A percentile compares a stretch with the other conserved stretches of the same genome.
These are phyloP conservation scores for Sussaba pulchella DNA, from an alignment of 2,888 invertebrate species.

Conservation along the genomic window DNA sequence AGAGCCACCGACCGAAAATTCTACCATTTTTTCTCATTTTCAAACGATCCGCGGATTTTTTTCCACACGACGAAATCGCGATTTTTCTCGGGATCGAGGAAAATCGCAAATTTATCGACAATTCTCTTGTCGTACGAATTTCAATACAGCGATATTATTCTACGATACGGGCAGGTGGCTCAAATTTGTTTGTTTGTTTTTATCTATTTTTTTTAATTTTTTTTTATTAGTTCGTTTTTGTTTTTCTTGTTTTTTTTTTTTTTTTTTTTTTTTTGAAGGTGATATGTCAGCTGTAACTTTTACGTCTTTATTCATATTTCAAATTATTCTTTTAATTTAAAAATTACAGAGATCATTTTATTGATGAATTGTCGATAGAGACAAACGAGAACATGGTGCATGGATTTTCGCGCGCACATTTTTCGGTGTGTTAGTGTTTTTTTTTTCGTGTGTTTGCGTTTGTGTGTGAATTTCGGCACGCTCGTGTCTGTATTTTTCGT, in stretches of 20 bases:
- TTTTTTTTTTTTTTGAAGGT: constrained; percentile 56
- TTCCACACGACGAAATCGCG: not conserved
- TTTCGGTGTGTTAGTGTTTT: constrained; percentile 11
- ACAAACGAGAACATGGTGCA: constrained; percentile 79
- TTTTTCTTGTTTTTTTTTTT: no score
- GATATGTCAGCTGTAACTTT: constrained; percentile 76
- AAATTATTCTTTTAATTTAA: constrained; percentile 82
- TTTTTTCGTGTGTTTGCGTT: constrained; percentile 70
- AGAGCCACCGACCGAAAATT: constrained; percentile 44
- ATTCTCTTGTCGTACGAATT: not conserved
- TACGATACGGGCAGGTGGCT: constrained; percentile 70
- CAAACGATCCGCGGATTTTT: constrained; percentile 4
- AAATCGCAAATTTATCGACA: constrained; percentile 5
- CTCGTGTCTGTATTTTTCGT: constrained; percentile 67
- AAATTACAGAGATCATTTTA: constrained; percentile 84
- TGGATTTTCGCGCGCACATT: constrained; percentile 23
- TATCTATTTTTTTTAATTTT: no score
- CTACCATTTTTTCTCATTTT: no score
- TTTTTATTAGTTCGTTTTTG: no score
- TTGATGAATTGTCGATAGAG: constrained; percentile 80
- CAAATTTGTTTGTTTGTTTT: no score
- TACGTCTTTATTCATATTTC: constrained; percentile 77
- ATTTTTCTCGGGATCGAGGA: constrained; percentile 4
- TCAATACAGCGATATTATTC: not conserved
- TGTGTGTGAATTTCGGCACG: constrained; percentile 69